A percentile compares a stretch with the other conserved stretches of the same genome.
These are phyloP conservation scores for Dreissena rostriformis DNA, from an alignment of 1,140 invertebrate species.

Conservation along the genomic window DNA sequence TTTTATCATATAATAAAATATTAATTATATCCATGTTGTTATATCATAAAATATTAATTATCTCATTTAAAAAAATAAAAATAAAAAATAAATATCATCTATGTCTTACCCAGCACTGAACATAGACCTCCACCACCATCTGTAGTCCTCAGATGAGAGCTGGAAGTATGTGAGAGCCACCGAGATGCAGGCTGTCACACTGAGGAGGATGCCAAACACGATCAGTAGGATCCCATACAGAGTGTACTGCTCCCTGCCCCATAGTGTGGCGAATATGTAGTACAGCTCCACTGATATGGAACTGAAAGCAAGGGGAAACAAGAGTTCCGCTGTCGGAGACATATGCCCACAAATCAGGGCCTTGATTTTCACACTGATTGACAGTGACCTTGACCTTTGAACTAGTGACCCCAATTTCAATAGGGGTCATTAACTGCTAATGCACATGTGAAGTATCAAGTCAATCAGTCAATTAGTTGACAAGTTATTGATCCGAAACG, in stretches of 20 bases:
- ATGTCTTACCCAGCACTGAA: slow-evolving; percentile 81
- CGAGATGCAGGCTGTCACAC: slow-evolving; percentile 83
- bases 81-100: neutral
- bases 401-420: too few species aligned
- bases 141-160: slow-evolving; percentile 83
- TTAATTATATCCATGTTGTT: too few species aligned
- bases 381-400: too few species aligned
- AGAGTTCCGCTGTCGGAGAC: too few species aligned
- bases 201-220: slow-evolving; percentile 83
- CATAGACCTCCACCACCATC: slow-evolving; percentile 84
- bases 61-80: neutral
- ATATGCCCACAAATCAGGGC: too few species aligned
- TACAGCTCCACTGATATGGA: slow-evolving; percentile 84
- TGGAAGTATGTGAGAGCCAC: slow-evolving; percentile 84
- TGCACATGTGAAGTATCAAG: too few species aligned
- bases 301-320: slow-evolving; percentile 72
- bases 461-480: too few species aligned
- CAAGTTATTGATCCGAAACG: too few species aligned
- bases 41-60: too few species aligned
- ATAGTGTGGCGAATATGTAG: slow-evolving; percentile 84
- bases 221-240: slow-evolving; percentile 83
- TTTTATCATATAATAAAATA: too few species aligned
- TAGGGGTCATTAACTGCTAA: too few species aligned
- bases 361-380: too few species aligned
- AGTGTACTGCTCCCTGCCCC: slow-evolving; percentile 83